Evolutionary conservation across 30 jellyfish, hydroid and myxozoan genomes (phyloP).

Genomic region (Hydra vulgaris): DNA sequence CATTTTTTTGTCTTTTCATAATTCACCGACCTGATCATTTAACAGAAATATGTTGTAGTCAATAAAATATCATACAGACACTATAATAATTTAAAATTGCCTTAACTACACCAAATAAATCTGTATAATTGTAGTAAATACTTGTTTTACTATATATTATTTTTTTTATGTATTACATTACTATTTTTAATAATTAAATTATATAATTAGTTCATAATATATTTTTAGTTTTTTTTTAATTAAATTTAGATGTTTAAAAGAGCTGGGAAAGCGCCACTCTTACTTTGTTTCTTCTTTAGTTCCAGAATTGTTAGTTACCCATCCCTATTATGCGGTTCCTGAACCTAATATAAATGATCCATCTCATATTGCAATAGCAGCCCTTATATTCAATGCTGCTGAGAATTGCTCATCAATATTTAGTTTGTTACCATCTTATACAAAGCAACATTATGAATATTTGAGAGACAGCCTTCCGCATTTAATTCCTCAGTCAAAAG

Average conservation of each 20-base stretch:
- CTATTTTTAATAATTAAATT: neutral
- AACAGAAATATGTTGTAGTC: too few relatives aligned
- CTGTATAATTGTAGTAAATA: too few relatives aligned
- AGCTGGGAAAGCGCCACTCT: slow-evolving; percentile 67
- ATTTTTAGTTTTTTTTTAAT: neutral
- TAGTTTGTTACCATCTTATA: slow-evolving; percentile 56
- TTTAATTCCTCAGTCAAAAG: slow-evolving; percentile 58
- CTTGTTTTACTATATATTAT: too few relatives aligned
- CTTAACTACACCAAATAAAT: too few relatives aligned
- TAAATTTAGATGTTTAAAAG: slow-evolving; percentile 69
- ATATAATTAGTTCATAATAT: neutral
- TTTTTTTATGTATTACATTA: too few relatives aligned
- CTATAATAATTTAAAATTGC: too few relatives aligned
- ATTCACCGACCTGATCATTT: too few relatives aligned
- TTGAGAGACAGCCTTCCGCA: slow-evolving; percentile 80
- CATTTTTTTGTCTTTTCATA: too few relatives aligned
- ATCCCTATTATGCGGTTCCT: slow-evolving; percentile 80
- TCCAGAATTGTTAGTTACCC: slow-evolving; percentile 78
- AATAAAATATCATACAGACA: too few relatives aligned
- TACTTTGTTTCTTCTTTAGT: slow-evolving; percentile 60
- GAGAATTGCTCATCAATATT: slow-evolving; percentile 50
- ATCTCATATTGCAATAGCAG: slow-evolving; percentile 62
- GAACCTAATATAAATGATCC: slow-evolving; percentile 86
- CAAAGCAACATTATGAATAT: slow-evolving; percentile 70
- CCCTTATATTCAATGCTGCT: slow-evolving; percentile 88